Evolutionary conservation across 2,888 invertebrate genomes (phyloP), one percentile per base, ranked within the genome.

Genomic region (Rhagium mordax): DNA sequence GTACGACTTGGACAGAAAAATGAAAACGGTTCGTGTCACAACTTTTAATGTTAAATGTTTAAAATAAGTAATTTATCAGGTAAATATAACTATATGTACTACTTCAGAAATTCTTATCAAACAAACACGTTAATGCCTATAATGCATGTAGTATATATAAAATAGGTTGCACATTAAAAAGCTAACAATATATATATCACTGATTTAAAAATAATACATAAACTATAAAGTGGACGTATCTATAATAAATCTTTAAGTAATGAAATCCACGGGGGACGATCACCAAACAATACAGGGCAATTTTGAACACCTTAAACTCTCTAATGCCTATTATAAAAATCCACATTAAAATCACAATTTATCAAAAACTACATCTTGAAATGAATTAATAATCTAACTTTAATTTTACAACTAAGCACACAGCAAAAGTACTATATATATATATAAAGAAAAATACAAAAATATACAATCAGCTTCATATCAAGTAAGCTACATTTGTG

Each of bases 201-300:
- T 70, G 70, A 51, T 61, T 70, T 61, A 70, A 70, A 70, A 70
- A 53, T 20, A 65, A 53, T 53, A 65, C 33, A 64, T 49, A 65
- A 69, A 64, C 69, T 72, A 71, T 16, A 51, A 70, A 73, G 61
- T 77, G 77, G 74, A 76, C 77, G 74, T 77, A 71, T 67, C 70
- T 76, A 59, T 67, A 70, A 65, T 65, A 53, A 65, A 53, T 33
- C 49, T 69, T 78, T 74, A 78, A 75, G 75, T 77, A 74, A 74
- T 74, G 75, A 75, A 75, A 51, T 49, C 41, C 41, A 66, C 21
- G 24, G 29, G 41, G 71, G 55, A 60, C 41, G 66, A 59, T 71
- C 71, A 71, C 51, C 10, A 15, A 62, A 8, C 29, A 29, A 57
- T 10, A n/a, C n/a, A 21, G 4, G 20, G 5, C 21, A 59, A 59